Base-by-base conservation (phyloP, 1,140 invertebrate genomes). In the Alviniconcha marisindica region DNA sequence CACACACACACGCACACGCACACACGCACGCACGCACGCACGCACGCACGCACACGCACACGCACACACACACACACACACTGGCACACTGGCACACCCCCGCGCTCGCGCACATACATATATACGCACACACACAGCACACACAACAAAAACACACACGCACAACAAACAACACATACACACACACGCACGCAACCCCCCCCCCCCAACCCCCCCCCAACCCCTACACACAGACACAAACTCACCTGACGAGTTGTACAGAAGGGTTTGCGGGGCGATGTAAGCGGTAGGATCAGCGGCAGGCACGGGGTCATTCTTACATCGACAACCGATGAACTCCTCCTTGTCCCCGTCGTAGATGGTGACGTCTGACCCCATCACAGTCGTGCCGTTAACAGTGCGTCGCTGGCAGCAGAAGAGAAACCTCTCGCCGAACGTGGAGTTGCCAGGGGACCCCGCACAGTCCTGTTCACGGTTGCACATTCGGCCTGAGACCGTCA, bases 291-390 rank as follows among this genome's bases (percentile, higher is more conserved):
- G 36, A 36, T 40, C 36, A 5, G 33, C 33, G 10, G 15, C 3
- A 2, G 69, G 69, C 7, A 71, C 36, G 40, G 69, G 40, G 31
- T 15, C 18, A 36, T 71, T 40, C 28, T 14, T 0, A 71, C 69
- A 71, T 10, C 69, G 69, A 28, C 69, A 71, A 2, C 69, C 69
- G 36, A 71, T 71, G 69, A 40, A 71, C 69, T 71, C 69, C 18
- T 71, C 69, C 24, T 71, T 71, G 38, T 40, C 24, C 7, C 14
- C 15, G 36, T 71, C 69, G 15, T 18, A 40, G 36, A 40, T 21
- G 1, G 36, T 71, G 69, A 18, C 21, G 36, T 5, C 5, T 7
- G 69, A 3, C 10, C 18, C 3, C 31, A 40, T 33, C 15, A 40
- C 10, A 33, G 14, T 21, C 18, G 33, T 24, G 69, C 7, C 36